These are phyloP conservation scores for Mionectes olivaceus DNA, from an alignment of 2,797 vertebrate genomes.

Conservation along the genomic window DNA sequence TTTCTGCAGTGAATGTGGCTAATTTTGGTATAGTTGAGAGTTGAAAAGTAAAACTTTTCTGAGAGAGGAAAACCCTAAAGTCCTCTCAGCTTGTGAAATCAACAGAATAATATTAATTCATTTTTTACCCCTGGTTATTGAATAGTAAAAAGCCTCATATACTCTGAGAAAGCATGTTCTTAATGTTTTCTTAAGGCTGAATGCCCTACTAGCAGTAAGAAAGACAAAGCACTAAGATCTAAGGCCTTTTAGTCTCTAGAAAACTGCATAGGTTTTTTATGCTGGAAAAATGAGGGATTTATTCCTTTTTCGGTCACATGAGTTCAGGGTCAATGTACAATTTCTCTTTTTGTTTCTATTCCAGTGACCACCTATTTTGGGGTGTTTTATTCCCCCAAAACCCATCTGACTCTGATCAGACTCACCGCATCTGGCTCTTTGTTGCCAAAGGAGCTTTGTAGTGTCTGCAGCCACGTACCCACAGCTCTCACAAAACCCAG, in stretches of 20 bases:
- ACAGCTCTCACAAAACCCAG: not conserved
- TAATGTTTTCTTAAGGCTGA: slow-evolving; percentile 64
- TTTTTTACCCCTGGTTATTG: not conserved
- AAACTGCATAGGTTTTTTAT: slow-evolving; percentile 61
- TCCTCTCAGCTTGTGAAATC: slow-evolving; percentile 27
- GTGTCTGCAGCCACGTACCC: fast-evolving
- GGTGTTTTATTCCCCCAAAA: slow-evolving; percentile 46
- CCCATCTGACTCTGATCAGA: slow-evolving; percentile 12
- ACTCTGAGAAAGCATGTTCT: slow-evolving; percentile 59
- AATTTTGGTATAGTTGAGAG: not conserved
- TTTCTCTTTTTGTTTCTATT: slow-evolving; percentile 70
- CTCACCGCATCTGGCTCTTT: not conserved
- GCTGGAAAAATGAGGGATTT: slow-evolving; percentile 71
- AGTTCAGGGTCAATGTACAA: slow-evolving; percentile 67
- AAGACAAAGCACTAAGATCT: slow-evolving; percentile 70
- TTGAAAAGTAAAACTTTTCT: not conserved
- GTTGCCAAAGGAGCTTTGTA: not conserved
- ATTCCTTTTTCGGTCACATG: slow-evolving; percentile 15
- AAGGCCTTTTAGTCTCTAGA: slow-evolving; percentile 49
- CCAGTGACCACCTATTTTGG: slow-evolving; percentile 49
- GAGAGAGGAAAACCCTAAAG: not conserved
- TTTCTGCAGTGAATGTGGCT: not conserved
- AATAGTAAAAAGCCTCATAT: slow-evolving; percentile 20
- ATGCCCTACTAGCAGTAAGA: slow-evolving; percentile 47
- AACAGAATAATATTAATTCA: slow-evolving; percentile 55